Evolutionary conservation across 2,797 vertebrate species (phyloP), one percentile per base, ranked within the genome.

Genomic region (Morus bassanus): DNA sequence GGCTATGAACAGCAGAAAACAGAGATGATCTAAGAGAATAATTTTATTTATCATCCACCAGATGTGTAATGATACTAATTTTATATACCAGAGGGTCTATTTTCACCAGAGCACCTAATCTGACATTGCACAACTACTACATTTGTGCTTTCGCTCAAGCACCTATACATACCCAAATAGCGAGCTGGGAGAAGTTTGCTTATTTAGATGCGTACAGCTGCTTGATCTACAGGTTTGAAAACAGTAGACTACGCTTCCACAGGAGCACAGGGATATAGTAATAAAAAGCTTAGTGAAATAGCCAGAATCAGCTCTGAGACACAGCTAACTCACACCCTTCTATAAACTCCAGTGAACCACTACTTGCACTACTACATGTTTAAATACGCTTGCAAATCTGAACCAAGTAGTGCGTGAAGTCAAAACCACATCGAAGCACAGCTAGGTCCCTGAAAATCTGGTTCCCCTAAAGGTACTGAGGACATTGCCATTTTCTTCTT

Each of bases 1-100:
- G 37, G 11, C n/a, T 60, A 53, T 4, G 10, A 81, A 65, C 19
- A 33, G 59, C 84, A 91, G 69, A 84, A 89, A 88, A 10, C 33
- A 94, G 76, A 73, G 28, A 91, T 77, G 37, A 93, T 35, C 35
- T 82, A 61, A 65, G 61, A 72, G 57, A 88, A 75, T 91, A 89
- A 87, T 69, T 91, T 69, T 50, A 90, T 85, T 95, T 89, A 51
- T 51, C 51, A 59, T 39, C 51, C 60, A 74, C 51, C n/a, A 87
- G 78, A 89, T 74, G 60, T 61, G 51, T 45, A 85, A 30, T 13
- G 7, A 15, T 74, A 94, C 88, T 77, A 25, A 56, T 89, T 86
- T 77, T 65, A 54, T 31, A 16, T n/a, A 72, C 21, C 61, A 83
- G 43, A 77, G 24, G 18, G 31, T 63, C 37, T 74, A 4, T 82